Conservation (phyloP, 1,140 invertebrate species). For the Drosophila rhopaloa region DNA sequence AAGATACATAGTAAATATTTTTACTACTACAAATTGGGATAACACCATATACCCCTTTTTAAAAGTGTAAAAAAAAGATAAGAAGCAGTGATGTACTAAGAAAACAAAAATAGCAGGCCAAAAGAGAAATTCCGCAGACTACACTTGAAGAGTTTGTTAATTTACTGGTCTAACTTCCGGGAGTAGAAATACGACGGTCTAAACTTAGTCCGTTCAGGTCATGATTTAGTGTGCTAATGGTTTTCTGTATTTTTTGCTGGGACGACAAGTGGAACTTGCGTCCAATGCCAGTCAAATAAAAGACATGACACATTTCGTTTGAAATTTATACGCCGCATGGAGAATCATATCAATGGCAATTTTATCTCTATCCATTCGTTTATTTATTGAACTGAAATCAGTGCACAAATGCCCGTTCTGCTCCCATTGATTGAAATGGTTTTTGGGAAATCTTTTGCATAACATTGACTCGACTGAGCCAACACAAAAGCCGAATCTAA, state of each 20-base stretch:
- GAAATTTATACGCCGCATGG: constrained; percentile 44
- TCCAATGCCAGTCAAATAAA: constrained; percentile 18
- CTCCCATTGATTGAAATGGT: constrained; percentile 52
- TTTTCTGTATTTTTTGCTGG: constrained; percentile 18
- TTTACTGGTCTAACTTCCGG: constrained; percentile 45
- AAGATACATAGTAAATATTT: too few species aligned
- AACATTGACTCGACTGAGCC: constrained; percentile 52
- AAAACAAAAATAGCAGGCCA: constrained; percentile 13
- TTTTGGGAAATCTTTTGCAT: constrained; percentile 52
- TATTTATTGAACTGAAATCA: constrained; percentile 32
- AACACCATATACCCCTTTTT: not conserved
- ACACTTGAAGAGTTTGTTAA: constrained; percentile 22
- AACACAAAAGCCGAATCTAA: constrained; percentile 48
- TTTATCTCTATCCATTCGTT: constrained; percentile 53
- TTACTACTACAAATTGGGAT: too few species aligned
- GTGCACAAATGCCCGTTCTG: constrained; percentile 28
- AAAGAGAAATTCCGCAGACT: constrained; percentile 35
- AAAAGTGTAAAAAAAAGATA: not conserved
- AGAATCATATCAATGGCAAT: constrained; percentile 35
- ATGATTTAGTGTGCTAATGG: constrained; percentile 62
- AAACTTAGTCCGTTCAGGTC: constrained; percentile 33
- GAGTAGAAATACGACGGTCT: constrained; percentile 12
- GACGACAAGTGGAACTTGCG: constrained; percentile 1
- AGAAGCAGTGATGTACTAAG: not conserved
- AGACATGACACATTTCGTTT: constrained; percentile 38